A percentile compares a stretch with the other conserved stretches of the same genome.
Conservation (phyloP, 2,888 invertebrate species). For the Tinea trinotella region DNA sequence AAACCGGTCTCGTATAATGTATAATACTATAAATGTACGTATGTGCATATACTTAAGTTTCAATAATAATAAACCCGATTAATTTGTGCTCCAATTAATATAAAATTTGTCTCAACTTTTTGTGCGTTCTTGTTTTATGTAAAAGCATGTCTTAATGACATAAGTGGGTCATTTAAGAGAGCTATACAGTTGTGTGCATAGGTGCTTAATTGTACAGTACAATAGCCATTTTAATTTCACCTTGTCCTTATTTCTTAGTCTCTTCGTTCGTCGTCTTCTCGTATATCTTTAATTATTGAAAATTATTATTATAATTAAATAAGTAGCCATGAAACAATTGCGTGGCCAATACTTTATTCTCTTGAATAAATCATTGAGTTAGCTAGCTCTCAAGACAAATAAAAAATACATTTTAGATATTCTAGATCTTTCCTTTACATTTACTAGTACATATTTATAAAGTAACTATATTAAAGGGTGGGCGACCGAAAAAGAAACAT, state of each 20-base stretch:
- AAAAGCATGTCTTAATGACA: slow-evolving; percentile 9
- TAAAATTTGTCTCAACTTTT: neutral
- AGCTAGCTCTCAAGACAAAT: neutral
- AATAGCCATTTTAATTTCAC: slow-evolving; percentile 28
- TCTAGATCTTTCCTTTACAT: neutral
- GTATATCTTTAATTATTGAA: slow-evolving; percentile 36
- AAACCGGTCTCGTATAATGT: no score
- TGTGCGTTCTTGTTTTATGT: neutral
- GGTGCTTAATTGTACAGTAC: slow-evolving; percentile 5
- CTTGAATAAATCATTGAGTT: neutral
- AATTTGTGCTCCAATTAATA: neutral
- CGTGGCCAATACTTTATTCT: slow-evolving; percentile 6
- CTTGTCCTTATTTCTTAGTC: slow-evolving; percentile 47
- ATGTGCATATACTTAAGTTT: neutral
- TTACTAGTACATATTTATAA: no score
- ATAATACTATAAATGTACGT: no score
- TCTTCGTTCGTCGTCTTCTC: slow-evolving; percentile 26
- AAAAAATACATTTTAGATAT: neutral
- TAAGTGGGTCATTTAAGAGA: neutral
- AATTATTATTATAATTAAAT: slow-evolving; percentile 25
- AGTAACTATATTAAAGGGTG: no score
- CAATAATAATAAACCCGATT: neutral
- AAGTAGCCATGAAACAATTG: slow-evolving; percentile 14
- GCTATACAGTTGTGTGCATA: neutral
- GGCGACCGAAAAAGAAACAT: no score